Base-by-base conservation (phyloP, 2,113 vertebrate species). In the Oncorhynchus clarkii region DNA sequence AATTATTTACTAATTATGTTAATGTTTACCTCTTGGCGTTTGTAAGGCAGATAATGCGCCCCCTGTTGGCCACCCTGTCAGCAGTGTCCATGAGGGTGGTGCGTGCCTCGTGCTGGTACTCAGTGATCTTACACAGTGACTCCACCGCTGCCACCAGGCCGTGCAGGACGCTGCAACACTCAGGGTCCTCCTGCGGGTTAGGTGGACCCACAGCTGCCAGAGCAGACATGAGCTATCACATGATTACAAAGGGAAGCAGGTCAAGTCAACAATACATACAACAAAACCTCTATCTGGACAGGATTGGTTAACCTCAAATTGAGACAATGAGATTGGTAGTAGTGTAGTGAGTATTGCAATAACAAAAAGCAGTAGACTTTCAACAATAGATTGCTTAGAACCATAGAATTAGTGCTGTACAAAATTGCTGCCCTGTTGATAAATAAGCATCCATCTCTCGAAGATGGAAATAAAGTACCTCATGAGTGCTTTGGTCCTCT, bases 151-250 rank as follows among this genome's bases (percentile, higher is more conserved):
- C 95, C 24, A 97, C 96, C 16, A 99, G 92, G 1, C 98, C 98
- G 4, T 99, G 98, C 70, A 99, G 91, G 72, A 99, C 96, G 87
- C 97, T 99, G 92, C 97, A 99, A 84, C 97, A 98, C 84, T 99
- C 98, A 0, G 97, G 97, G 77, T 99, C 97, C 75, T 97, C 96
- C 0, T 93, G 92, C 20, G 97, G 97, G 82, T 99, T 97, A 2
- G 98, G 98, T 22, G 97, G 97, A 4, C 98, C 97, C 1, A 99
- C 96, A 1, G 94, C 93, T 13, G 97, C 97, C 84, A 99, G 87
- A 5, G 97, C 95, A 1, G 96, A 93, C 98, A 99, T 98, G 65
- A 99, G 90, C 98, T 99, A 82, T 8, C 6, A 67, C 57, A 74
- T 45, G 26, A 14, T 34, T 2, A 31, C 27, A 24, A 65, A 62